phyloP scores from a whole-genome alignment of 1,140 invertebrate genomes.

The Luehdorfia chinensis region DNA sequence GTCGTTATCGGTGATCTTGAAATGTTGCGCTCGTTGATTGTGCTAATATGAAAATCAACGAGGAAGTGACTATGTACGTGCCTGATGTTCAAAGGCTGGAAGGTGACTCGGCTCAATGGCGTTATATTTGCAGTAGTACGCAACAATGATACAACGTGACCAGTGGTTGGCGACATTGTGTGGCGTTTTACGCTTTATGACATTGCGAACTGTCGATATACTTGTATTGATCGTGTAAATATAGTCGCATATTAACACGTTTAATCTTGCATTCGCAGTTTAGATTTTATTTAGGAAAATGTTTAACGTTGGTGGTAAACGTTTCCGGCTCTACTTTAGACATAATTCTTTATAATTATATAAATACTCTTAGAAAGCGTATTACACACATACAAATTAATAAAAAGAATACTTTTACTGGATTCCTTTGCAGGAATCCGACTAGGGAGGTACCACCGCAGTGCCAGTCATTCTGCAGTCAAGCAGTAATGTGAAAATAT shows the following conservation, averaged over 20 bases:
- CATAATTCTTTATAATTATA: too few species aligned
- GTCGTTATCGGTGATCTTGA: slow-evolving; percentile 56
- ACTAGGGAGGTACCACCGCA: too few species aligned
- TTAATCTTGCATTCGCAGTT: not conserved
- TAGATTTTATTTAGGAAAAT: not conserved
- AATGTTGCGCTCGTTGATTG: slow-evolving; percentile 38
- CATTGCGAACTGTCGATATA: slow-evolving; percentile 6
- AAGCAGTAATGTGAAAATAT: too few species aligned
- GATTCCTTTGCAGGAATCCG: too few species aligned
- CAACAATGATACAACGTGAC: slow-evolving; percentile 10
- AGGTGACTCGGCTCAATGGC: slow-evolving; percentile 20
- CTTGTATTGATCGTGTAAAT: slow-evolving; percentile 7
- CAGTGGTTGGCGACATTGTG: slow-evolving; percentile 3
- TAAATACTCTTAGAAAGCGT: too few species aligned
- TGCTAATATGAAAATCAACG: slow-evolving; percentile 45
- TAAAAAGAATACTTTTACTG: too few species aligned
- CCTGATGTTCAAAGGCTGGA: slow-evolving; percentile 25
- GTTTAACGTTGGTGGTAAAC: not conserved
- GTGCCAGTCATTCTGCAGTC: too few species aligned
- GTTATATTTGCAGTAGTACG: slow-evolving; percentile 15
- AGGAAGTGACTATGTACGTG: slow-evolving; percentile 40
- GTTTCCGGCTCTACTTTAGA: too few species aligned
- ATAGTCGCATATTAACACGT: not conserved
- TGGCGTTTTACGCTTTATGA: slow-evolving; percentile 6
- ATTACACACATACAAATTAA: too few species aligned